Conservation (phyloP, 2,113 vertebrate genomes). For the Myrmecobius fasciatus region DNA sequence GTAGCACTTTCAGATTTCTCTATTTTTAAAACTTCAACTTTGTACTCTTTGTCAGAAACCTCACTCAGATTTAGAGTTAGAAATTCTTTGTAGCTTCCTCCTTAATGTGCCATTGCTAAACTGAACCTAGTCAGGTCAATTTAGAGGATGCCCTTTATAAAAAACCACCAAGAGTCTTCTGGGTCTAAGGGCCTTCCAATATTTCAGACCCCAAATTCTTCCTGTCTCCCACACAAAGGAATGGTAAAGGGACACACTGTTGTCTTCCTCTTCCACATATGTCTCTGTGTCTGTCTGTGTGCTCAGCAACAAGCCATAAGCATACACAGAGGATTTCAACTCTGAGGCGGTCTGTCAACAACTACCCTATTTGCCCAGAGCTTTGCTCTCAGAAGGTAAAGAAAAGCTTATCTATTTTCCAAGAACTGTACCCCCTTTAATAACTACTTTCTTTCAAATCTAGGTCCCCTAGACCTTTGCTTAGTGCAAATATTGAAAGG, state of each 20-base stretch:
- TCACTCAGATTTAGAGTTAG: neutral
- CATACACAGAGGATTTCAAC: conserved; percentile 25
- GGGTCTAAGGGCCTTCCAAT: neutral
- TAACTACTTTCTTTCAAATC: conserved; percentile 8
- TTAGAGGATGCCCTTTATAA: neutral
- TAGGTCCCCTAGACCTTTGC: neutral
- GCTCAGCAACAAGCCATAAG: neutral
- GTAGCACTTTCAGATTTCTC: neutral
- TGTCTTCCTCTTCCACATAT: neutral
- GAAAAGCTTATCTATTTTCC: conserved; percentile 43
- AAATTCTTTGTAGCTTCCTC: neutral
- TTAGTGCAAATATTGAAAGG: neutral
- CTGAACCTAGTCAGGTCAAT: neutral
- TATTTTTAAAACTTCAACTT: neutral
- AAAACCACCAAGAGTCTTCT: neutral
- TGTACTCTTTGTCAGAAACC: neutral
- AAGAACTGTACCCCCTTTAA: neutral
- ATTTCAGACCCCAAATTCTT: neutral
- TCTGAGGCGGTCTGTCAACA: conserved; percentile 58
- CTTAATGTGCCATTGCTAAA: neutral
- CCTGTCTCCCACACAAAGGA: neutral
- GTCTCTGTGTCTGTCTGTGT: neutral
- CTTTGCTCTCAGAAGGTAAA: conserved; percentile 40
- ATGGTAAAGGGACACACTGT: neutral
- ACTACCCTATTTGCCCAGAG: conserved; percentile 49